phyloP scores from a whole-genome alignment of 2,888 invertebrate species.

The Nematopogon swammerdamellus region DNA sequence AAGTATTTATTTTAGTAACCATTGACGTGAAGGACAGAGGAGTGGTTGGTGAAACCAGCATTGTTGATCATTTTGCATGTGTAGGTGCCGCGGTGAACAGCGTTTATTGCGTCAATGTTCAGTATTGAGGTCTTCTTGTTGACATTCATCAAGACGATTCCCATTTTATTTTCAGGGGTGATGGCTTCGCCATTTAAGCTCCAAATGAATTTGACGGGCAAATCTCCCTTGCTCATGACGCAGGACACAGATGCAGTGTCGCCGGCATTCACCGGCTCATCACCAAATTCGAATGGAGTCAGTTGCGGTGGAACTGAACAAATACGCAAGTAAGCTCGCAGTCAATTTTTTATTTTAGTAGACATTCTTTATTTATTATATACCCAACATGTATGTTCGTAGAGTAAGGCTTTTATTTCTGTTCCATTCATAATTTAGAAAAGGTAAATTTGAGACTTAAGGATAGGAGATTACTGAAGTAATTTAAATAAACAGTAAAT shows the following conservation, averaged over 20 bases:
- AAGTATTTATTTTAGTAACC: constrained; percentile 50
- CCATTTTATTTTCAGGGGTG: constrained; percentile 50
- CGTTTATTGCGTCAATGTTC: constrained; percentile 66
- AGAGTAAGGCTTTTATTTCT: too few species aligned
- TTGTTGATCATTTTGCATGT: constrained; percentile 70
- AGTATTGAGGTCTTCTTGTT: constrained; percentile 64
- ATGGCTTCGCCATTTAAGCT: constrained; percentile 53
- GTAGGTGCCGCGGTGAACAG: constrained; percentile 71
- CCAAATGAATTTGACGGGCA: constrained; percentile 77
- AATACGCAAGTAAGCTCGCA: background rate
- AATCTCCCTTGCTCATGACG: constrained; percentile 75
- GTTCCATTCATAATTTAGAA: too few species aligned
- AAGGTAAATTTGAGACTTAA: background rate
- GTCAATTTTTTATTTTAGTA: too few species aligned
- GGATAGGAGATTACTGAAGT: constrained; percentile 22
- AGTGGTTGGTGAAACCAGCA: constrained; percentile 66
- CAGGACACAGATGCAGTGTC: constrained; percentile 72
- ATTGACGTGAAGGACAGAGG: constrained; percentile 69
- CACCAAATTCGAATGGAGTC: constrained; percentile 71
- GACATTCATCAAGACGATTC: constrained; percentile 58
- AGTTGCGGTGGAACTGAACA: constrained; percentile 68
- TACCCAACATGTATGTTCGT: too few species aligned
- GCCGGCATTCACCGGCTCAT: constrained; percentile 68
- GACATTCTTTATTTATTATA: too few species aligned
- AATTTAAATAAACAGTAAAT: constrained; percentile 15